phyloP scores from a whole-genome alignment of 2,797 vertebrate species.

The Hafferia zeledoni region DNA sequence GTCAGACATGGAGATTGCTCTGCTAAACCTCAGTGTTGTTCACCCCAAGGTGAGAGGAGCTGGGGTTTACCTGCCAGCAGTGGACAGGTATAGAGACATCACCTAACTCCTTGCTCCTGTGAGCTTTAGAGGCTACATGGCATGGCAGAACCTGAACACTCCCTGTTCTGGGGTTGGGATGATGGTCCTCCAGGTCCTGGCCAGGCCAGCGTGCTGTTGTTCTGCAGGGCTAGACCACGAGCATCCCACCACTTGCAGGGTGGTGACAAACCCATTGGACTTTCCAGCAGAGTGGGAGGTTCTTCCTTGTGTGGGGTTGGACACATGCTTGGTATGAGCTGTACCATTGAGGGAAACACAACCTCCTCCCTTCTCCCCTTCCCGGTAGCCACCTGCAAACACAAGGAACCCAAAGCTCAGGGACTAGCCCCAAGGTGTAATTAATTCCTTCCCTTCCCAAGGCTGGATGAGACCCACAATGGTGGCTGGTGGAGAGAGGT shows the following conservation, averaged over 20 bases:
- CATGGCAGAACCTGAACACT: neutral
- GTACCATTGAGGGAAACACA: accelerated
- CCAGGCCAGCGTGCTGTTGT: neutral
- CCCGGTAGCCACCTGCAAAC: neutral
- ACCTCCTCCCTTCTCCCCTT: neutral
- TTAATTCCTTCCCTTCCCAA: neutral
- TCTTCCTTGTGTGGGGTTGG: accelerated
- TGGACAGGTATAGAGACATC: neutral
- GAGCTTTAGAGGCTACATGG: neutral
- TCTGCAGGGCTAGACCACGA: neutral
- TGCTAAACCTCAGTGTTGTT: neutral
- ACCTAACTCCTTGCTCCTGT: neutral
- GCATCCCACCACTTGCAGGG: neutral
- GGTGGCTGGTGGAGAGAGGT: neutral
- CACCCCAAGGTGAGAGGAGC: accelerated
- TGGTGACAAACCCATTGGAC: accelerated
- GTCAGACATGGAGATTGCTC: accelerated
- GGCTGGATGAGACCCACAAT: neutral
- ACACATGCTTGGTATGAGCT: neutral
- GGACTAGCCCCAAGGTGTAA: neutral
- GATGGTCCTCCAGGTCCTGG: neutral
- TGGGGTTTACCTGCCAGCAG: neutral
- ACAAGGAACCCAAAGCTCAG: neutral
- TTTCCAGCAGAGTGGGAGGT: neutral
- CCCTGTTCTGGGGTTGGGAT: accelerated